phyloP scores from a whole-genome alignment of 1,140 invertebrate species.

The Hycleus phaleratus region DNA sequence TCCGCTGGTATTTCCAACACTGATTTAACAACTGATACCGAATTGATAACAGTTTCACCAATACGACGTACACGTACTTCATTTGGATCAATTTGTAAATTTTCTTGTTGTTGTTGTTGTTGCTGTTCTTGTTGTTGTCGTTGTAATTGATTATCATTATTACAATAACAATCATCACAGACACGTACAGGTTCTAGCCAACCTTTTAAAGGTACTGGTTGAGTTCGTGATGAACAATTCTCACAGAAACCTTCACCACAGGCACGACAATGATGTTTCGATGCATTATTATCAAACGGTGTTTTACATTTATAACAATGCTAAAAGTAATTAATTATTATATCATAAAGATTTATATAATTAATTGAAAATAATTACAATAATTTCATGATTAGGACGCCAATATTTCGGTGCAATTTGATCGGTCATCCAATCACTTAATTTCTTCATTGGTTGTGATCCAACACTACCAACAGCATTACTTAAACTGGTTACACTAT shows the following conservation, averaged over 20 bases:
- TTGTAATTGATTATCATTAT: conserved; percentile 9
- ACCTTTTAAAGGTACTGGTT: conserved; percentile 57
- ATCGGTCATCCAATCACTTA: conserved; percentile 69
- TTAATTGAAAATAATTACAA: conserved; percentile 36
- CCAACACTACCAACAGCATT: conserved; percentile 62
- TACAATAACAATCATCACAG: conserved; percentile 54
- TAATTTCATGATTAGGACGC: conserved; percentile 70
- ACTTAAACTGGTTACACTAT: conserved; percentile 63
- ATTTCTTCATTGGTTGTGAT: conserved; percentile 59
- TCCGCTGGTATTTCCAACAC: conserved; percentile 39
- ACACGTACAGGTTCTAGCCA: conserved; percentile 58
- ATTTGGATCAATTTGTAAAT: neutral
- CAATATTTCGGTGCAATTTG: conserved; percentile 74
- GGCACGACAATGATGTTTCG: conserved; percentile 72
- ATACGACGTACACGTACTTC: conserved; percentile 48
- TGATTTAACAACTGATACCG: conserved; percentile 46
- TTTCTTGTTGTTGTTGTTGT: conserved; percentile 29
- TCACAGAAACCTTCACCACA: conserved; percentile 69
- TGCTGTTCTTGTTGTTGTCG: conserved; percentile 34
- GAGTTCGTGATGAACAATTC: conserved; percentile 51
- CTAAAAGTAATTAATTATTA: conserved; percentile 35
- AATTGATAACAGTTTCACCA: conserved; percentile 56
- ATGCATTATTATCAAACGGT: conserved; percentile 44
- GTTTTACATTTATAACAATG: conserved; percentile 58
- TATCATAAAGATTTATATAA: neutral